Evolutionary conservation across 2,797 vertebrate species (phyloP), one percentile per base, ranked within the genome.

Genomic region (Lepus townsendii): DNA sequence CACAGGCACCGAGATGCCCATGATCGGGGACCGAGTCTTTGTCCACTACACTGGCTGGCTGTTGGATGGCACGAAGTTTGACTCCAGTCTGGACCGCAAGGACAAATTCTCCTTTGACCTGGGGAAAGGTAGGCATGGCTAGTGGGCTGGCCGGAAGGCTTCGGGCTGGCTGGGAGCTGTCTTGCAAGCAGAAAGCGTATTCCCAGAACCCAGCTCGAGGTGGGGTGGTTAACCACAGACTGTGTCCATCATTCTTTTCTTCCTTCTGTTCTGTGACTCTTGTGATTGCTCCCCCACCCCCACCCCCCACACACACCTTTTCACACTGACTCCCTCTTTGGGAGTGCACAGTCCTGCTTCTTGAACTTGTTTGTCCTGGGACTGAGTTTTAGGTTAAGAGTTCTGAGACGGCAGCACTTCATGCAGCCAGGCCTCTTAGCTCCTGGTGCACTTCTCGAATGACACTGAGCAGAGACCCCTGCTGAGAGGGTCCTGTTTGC

Each of bases 11-110:
- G 99, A 99, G 96, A 97, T 97, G 66, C 99, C 99, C 0, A 99
- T 99, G 99, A 99, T 98, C 0, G 99, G 99, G 4, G 99, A 99
- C 97, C 99, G 99, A 97, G 99, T 99, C 95, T 99, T 98, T 0
- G 99, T 99, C 60, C 99, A 99, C 98, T 99, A 99, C 96, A 99
- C 99, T 4, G 99, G 99, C 32, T 99, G 99, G 87, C 98, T 99
- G 83, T 95, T 99, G 30, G 99, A 99, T 92, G 99, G 99, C 71
- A 99, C 99, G 82, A 99, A 98, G 94, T 99, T 99, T 93, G 99
- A 99, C 97, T 99, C 99, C 9, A 99, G 99, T 97, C 98, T 99
- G 96, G 99, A 99, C 98, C 97, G 99, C 96, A 99, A 96, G 96
- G 99, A 99, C 83, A 99, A 98, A 96, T 99, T 99, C 97, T 99